Evolutionary conservation across 1,140 invertebrate species (phyloP), one percentile per base, ranked within the genome.

Genomic region (Rhagoletis pomonella): DNA sequence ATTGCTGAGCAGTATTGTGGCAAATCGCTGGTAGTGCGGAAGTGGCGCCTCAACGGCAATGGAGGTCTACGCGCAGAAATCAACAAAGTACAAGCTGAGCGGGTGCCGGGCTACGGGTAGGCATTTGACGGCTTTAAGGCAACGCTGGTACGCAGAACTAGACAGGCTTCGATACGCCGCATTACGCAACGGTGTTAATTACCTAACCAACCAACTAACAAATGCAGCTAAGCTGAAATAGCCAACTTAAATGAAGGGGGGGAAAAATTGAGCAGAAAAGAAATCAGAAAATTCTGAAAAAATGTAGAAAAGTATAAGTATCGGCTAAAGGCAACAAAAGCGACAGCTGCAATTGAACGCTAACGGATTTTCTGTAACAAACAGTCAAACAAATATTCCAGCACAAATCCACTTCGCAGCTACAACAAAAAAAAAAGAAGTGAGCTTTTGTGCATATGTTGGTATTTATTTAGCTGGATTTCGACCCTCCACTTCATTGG

Each of bases 131-230:
- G 60, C 17, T 17, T 62, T 62, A 62, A 62, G 12, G 60, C 60
- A 29, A 19, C 17, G 39, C n/a, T 67, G n/a, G 64, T 67, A 67
- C 64, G 64, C 47, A 85, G 14, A 64, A 86, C 64, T 86, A 67
- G 44, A 62, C 86, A 60, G 86, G 86, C 86, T 69, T 86, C 86
- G 86, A 67, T 65, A 86, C 86, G 86, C 86, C 42, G 86, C 86
- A 86, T 86, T 86, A 86, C 86, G 86, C 86, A 86, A 86, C 60
- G 86, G 86, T 86, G 86, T 86, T 86, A 86, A 86, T 86, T 86
- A 86, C 86, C 44, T 62, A 85, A 14, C 12, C 39, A 55, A 81
- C 73, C 39, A 55, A 81, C 73, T 29, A 81, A 81, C 73, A 81
- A 81, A 17, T 55, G 47, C 73, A 12, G 42, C 47, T 19, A 81